These are phyloP conservation scores for Lamellibrachia satsuma DNA, from an alignment of 2,888 invertebrate species.

Conservation along the genomic window DNA sequence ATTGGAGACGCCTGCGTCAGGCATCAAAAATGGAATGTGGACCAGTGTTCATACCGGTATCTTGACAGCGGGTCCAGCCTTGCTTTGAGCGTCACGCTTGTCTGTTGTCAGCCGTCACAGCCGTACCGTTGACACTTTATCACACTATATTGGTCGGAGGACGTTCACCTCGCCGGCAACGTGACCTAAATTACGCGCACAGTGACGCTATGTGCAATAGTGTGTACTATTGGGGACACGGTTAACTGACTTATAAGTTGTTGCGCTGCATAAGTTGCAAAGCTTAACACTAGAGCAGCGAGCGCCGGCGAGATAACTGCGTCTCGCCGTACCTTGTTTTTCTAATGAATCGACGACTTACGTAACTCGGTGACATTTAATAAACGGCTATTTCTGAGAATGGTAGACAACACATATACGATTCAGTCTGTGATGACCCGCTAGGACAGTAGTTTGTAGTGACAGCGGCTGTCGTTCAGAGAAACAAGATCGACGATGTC, in stretches of 20 bases:
- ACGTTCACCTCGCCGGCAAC: background rate
- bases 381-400: background rate
- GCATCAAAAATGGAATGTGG: background rate
- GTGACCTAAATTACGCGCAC: background rate
- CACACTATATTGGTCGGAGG: background rate
- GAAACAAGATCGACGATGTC: background rate
- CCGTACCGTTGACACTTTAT: background rate
- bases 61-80: background rate
- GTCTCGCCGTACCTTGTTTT: background rate
- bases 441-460: background rate
- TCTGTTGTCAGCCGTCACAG: background rate
- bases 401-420: background rate
- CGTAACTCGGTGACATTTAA: background rate
- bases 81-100: background rate
- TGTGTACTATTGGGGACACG: too few species aligned
- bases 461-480: background rate
- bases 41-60: background rate
- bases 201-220: too few species aligned
- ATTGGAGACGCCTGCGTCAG: background rate
- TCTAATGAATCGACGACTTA: background rate
- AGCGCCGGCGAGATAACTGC: background rate
- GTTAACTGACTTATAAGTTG: background rate
- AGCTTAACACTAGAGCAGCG: background rate
- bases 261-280: background rate
- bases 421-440: background rate